Conservation (phyloP, 2,888 invertebrate species). For the Acheta domesticus region DNA sequence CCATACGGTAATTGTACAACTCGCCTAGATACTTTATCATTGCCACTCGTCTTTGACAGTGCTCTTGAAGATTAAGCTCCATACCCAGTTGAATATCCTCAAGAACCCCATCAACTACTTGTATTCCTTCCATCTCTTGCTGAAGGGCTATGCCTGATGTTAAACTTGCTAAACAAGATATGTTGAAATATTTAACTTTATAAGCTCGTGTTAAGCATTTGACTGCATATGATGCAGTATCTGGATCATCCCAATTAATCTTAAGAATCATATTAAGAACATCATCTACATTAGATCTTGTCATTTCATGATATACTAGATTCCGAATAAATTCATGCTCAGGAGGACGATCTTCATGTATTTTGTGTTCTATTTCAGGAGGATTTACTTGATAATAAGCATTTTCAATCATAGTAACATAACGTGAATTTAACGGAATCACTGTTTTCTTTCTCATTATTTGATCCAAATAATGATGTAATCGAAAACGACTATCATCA, state of each 20-base stretch:
- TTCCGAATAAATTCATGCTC: conserved; percentile 89
- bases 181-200: conserved; percentile 82
- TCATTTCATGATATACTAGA: conserved; percentile 62
- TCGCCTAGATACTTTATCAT: conserved; percentile 95
- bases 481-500: conserved; percentile 85
- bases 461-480: conserved; percentile 90
- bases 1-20: conserved; percentile 90
- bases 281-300: conserved; percentile 81
- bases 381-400: conserved; percentile 95
- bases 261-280: conserved; percentile 82
- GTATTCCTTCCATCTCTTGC: conserved; percentile 78
- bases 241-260: conserved; percentile 83
- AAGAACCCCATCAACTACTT: conserved; percentile 89
- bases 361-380: conserved; percentile 64
- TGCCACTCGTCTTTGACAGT: conserved; percentile 89
- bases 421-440: conserved; percentile 80
- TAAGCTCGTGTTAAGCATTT: conserved; percentile 87
- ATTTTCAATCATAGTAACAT: conserved; percentile 92
- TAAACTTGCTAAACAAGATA: conserved; percentile 83
- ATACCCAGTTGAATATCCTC: conserved; percentile 91
- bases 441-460: conserved; percentile 92
- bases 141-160: conserved; percentile 85
- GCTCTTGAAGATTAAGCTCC: conserved; percentile 80
- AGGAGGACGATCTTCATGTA: conserved; percentile 62
- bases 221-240: conserved; percentile 68